Base-by-base conservation (phyloP, 1,140 invertebrate genomes). In the Trigoniulus corallinus region DNA sequence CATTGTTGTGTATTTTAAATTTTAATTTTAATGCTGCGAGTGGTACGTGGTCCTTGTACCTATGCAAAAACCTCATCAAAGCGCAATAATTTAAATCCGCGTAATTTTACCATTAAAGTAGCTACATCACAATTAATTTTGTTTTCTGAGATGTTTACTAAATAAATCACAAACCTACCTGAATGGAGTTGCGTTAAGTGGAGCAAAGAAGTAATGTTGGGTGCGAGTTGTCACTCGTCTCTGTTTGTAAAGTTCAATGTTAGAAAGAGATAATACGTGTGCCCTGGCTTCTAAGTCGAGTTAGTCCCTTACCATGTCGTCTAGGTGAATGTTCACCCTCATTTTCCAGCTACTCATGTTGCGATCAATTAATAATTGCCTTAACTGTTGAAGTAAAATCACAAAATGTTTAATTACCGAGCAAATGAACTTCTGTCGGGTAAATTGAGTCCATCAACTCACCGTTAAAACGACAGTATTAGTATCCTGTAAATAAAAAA, bases 351-450 rank as follows among this genome's bases (percentile, higher is more conserved):
- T 88, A 84, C 15, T 81, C 86, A 65, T 84, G 81, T 57, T 83
- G 61, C 89, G 82, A 58, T 89, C 81, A 59, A 94, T 86, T 87
- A 94, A 91, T n/a, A n/a, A n/a, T 57, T 89, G 84, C 58, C 79
- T 78, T 55, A 88, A 77, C 57, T 94, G 71, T 86, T 93, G 62
- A 50, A 73, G 73, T 50, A 20, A 27, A n/a, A n/a, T n/a, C n/a
- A n/a, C n/a, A n/a, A n/a, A n/a, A n/a, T n/a, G n/a, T n/a, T n/a
- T n/a, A n/a, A n/a, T n/a, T n/a, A n/a, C n/a, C n/a, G n/a, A n/a
- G n/a, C n/a, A n/a, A n/a, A n/a, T n/a, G n/a, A n/a, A n/a, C n/a
- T n/a, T n/a, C n/a, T n/a, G n/a, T n/a, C n/a, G n/a, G n/a, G n/a
- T n/a, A n/a, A n/a, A n/a, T n/a, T n/a, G n/a, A n/a, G n/a, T n/a